phyloP scores from a whole-genome alignment of 1,140 invertebrate species.

The Zaprionus gabonicus region DNA sequence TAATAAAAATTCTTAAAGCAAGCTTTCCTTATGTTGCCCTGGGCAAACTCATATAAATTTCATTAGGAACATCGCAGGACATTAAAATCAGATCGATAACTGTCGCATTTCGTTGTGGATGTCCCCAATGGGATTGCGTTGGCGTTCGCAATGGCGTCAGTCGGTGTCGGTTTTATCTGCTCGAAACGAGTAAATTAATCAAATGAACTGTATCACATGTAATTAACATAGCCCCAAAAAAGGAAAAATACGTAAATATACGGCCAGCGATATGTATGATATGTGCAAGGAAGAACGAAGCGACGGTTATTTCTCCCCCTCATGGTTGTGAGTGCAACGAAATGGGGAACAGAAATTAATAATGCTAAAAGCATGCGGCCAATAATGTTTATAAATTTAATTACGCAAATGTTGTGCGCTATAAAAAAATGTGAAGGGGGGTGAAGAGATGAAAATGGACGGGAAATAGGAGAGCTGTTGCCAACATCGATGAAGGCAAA shows the following conservation, averaged over 20 bases:
- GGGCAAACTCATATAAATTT: background rate
- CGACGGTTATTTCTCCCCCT: constrained; percentile 6
- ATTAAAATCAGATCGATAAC: constrained; percentile 33
- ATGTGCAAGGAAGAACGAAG: constrained; percentile 35
- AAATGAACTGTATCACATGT: constrained; percentile 51
- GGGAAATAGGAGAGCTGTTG: background rate
- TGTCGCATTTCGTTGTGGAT: constrained; percentile 10
- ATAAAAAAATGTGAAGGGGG: constrained; percentile 53
- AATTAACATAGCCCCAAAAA: constrained; percentile 37
- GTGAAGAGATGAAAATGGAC: background rate
- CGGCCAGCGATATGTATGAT: constrained; percentile 16
- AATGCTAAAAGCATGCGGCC: constrained; percentile 78
- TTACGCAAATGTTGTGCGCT: constrained; percentile 74
- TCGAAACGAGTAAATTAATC: constrained; percentile 63
- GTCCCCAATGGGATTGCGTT: background rate
- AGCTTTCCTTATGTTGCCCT: background rate
- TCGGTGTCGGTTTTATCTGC: constrained; percentile 14
- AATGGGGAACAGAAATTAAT: constrained; percentile 70
- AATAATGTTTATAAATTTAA: constrained; percentile 82
- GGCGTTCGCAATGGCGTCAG: background rate
- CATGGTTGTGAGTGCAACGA: constrained; percentile 48
- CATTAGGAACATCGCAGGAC: background rate
- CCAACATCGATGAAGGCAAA: constrained; percentile 16
- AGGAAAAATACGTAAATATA: constrained; percentile 20
- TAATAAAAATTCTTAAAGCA: background rate